These are phyloP conservation scores for Diuraphis noxia DNA, from an alignment of 1,140 invertebrate species.

Conservation along the genomic window DNA sequence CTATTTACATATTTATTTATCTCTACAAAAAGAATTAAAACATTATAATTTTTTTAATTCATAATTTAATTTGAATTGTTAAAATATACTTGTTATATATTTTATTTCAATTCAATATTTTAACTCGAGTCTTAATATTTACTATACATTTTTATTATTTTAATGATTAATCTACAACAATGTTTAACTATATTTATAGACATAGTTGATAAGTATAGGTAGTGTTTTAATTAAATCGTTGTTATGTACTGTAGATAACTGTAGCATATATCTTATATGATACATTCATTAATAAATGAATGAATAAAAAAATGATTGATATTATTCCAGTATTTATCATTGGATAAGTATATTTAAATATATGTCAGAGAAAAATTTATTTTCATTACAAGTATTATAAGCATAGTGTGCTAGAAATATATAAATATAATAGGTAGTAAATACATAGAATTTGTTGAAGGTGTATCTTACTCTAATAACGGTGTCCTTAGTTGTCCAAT, in stretches of 20 bases:
- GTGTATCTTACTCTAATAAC: constrained; percentile 63
- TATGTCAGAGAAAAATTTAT: background rate
- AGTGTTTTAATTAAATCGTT: background rate
- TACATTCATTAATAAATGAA: background rate
- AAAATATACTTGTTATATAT: background rate
- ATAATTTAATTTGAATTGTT: background rate
- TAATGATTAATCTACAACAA: background rate
- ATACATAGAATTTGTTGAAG: background rate
- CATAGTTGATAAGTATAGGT: background rate
- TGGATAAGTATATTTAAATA: background rate
- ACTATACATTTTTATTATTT: background rate
- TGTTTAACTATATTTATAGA: background rate
- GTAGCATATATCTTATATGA: background rate
- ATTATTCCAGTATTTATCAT: background rate
- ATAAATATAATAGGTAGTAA: too few species aligned
- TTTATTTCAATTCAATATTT: background rate
- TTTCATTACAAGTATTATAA: background rate
- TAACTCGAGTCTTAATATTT: background rate
- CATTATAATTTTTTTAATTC: background rate
- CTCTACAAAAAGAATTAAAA: background rate
- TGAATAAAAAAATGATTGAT: too few species aligned
- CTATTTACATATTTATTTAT: too few species aligned
- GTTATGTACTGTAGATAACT: too few species aligned
- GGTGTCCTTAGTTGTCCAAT: constrained; percentile 65
- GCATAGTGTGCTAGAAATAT: too few species aligned